Evolutionary conservation across 2,113 vertebrate species (phyloP), one percentile per base, ranked within the genome.

Genomic region (Urocynchramus pylzowi): DNA sequence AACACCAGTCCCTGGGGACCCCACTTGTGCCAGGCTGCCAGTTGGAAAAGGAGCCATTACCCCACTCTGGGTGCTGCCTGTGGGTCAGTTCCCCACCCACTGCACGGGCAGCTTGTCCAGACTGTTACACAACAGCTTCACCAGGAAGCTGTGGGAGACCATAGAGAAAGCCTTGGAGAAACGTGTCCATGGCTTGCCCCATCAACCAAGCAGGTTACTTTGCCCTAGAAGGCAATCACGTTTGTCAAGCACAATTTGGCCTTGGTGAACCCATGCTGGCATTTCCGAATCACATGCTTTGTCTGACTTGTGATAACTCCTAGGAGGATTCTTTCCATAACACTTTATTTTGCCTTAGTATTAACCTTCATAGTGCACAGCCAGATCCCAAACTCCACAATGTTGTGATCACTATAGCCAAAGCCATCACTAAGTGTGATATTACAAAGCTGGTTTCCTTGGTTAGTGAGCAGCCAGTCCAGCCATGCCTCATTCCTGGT

Each of bases 181-280:
- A 49, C 21, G 57, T 28, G 1, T 33, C 53, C 73, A 59, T 3
- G 5, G 37, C 45, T 17, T 27, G 33, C 37, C 22, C 39, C 33
- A 22, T 33, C 54, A 69, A 6, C 37, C 54, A 39, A 33, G 33
- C 27, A 45, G 45, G 15, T 33, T 15, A 23, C 27, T 52, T 27
- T 5, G 8, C 33, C 0, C 0, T 16, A 33, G 39, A 60, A 60
- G 17, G 18, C 18, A 31, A 13, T 39, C n/a, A 30, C 10, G 17
- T 19, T 22, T 49, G 26, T 31, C 49, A 50, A 56, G 24, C 14
- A 30, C 35, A 22, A 7, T 27, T 19, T 47, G 26, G 4, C 50
- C 50, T 49, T 10, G 26, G 22, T 80, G 42, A 80, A 56, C 4
- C 9, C 0, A 0, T 10, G 18, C 27, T 73, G 50, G 27, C 8